These are phyloP conservation scores for Xenopus borealis DNA, from an alignment of 2,113 vertebrate genomes.

Conservation along the genomic window DNA sequence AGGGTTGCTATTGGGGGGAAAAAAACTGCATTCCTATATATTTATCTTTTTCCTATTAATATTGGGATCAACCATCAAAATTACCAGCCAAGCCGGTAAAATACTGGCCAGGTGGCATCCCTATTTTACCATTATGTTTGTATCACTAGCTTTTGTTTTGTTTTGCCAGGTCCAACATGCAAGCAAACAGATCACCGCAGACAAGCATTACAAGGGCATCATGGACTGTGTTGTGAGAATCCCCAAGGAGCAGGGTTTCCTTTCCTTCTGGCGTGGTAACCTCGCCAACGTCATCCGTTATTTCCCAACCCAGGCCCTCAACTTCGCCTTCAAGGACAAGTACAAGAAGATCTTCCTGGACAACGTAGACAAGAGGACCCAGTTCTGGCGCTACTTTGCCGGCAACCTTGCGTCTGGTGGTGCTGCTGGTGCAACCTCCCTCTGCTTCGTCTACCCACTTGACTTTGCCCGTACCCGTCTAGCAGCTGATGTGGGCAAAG, in stretches of 20 bases:
- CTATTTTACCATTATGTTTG: background rate
- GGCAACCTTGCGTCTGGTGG: constrained; percentile 86
- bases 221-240: constrained; percentile 82
- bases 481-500: constrained; percentile 82
- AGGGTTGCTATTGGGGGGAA: too few species aligned
- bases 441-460: constrained; percentile 86
- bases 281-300: constrained; percentile 88
- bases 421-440: constrained; percentile 81
- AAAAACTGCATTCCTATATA: too few species aligned
- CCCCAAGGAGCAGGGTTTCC: constrained; percentile 82
- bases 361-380: constrained; percentile 77
- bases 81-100: too few species aligned
- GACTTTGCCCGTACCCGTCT: constrained; percentile 85
- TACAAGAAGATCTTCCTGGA: constrained; percentile 89
- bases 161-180: constrained; percentile 80
- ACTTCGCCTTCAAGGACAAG: constrained; percentile 92
- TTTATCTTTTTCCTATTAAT: too few species aligned
- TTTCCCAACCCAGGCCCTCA: constrained; percentile 90
- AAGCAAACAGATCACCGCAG: constrained; percentile 82
- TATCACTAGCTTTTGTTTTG: background rate
- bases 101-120: background rate
- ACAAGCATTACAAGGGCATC: constrained; percentile 86
- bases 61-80: too few species aligned
- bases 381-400: constrained; percentile 90
- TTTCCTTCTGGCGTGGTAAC: constrained; percentile 87